Percentiles rank a stretch among this genome's conserved stretches.
Conservation (phyloP, 2,113 vertebrate species). For the Accipiter virgatus region DNA sequence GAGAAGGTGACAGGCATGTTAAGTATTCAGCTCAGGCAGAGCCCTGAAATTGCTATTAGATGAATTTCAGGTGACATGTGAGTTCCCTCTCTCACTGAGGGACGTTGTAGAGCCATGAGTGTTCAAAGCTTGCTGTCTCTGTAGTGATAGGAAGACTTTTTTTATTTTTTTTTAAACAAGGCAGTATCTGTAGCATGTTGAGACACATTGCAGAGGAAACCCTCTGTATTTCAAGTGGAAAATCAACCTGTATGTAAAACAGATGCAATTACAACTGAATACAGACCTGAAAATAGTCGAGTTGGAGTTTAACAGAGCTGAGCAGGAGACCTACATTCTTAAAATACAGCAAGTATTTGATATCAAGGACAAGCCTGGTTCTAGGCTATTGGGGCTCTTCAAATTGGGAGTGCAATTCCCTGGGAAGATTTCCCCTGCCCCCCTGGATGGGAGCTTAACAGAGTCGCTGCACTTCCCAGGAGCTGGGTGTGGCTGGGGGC, state of each 20-base stretch:
- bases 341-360: neutral
- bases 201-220: neutral
- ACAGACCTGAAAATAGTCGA: neutral
- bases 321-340: neutral
- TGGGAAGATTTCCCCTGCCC: neutral
- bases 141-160: neutral
- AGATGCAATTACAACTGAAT: neutral
- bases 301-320: neutral
- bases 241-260: neutral
- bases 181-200: neutral
- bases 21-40: neutral
- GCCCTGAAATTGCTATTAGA: neutral
- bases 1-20: neutral
- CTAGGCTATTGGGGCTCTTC: neutral
- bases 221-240: neutral
- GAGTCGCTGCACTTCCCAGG: neutral
- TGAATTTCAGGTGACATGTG: neutral
- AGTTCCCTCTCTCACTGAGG: neutral
- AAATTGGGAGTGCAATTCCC: neutral
- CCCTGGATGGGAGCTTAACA: neutral
- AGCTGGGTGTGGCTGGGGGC: neutral
- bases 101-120: neutral
- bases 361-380: neutral
- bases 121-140: neutral
- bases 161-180: neutral